Base-by-base conservation (phyloP, 1,140 invertebrate genomes). In the Zaprionus ornatus region DNA sequence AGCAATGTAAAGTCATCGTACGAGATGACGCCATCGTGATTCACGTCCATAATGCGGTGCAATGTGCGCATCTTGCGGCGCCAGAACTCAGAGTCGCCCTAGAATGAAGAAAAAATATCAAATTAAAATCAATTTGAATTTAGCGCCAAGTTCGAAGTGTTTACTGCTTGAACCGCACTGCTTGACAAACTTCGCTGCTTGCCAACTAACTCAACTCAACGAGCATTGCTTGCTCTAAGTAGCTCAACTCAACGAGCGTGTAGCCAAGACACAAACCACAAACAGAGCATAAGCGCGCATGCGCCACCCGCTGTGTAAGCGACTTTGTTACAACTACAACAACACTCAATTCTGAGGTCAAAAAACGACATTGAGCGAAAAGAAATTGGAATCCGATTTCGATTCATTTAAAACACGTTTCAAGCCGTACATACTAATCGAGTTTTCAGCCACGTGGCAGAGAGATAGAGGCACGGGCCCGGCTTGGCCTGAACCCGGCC, bases 51-150 rank as follows among this genome's bases (percentile, higher is more conserved):
- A 76, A 97, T 95, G 72, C 95, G 95, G 91, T 97, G 96, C 55
- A 97, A 94, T 17, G 96, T 97, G 32, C 98, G 95, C 94, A 98
- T 98, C 92, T 98, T 98, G 77, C 95, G 94, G 70, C 95, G 93
- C 97, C 98, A 99, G 93, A 99, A 98, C 71, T 96, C 95, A 4
- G 97, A 96, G 64, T 94, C 94, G 25, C 96, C 96, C 95, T 98
- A 85, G 45, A 77, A 62, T 5, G 17, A 12, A 9, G 12, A 48
- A 23, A 3, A 64, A 17, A 0, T 21, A 40, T 15, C 0, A 32
- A 45, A 45, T n/a, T 9, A 13, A 48, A 35, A 57, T 42, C 15
- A 48, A 56, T 59, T 50, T 27, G 9, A 74, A 42, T 60, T 45
- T 7, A 1, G n/a, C 52, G 21, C 9, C 3, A 32, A 52, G 0